Evolutionary conservation across 2,888 invertebrate species (phyloP), one percentile per base, ranked within the genome.

Genomic region (Rhingia campestris): DNA sequence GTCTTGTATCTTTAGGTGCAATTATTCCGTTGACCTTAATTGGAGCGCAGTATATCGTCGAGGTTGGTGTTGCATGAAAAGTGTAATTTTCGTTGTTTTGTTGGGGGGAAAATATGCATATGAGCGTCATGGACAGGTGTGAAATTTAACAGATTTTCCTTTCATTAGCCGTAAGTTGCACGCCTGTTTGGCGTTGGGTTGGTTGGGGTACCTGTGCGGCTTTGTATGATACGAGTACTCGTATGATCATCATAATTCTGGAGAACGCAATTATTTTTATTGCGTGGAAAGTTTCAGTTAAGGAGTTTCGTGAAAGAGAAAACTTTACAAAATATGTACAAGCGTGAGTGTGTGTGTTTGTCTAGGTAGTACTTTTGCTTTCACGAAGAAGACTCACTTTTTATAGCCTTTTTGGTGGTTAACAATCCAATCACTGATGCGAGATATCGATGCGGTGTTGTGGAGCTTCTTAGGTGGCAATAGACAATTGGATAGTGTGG

Each of bases 281-380:
- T 82, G 81, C 77, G 81, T 82, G 77, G 81, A 82, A 82, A 82
- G 81, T 77, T 81, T 59, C 12, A 47, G 39, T 70, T 70, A 33
- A 49, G 66, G 67, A 56, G 77, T 53, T 56, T 72, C 49, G 39
- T 76, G 77, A 77, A 81, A 81, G 81, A 81, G 81, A 81, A 81
- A 81, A 61, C 56, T 3, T 4, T 22, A 6, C 58, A 59, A 45
- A 30, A 12, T n/a, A 43, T 10, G 0, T 5, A 14, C 7, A 30
- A 22, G n/a, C 35, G 32, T 30, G 33, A 2, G 22, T 2, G 22
- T 22, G 1, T 22, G 22, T 22, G 22, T 22, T 1, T 22, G 22
- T 22, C 22, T 22, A 22, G 22, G 22, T 22, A 22, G 1, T 58
- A 81, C 81, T 81, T 75, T 81, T 76, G 75, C 81, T 81, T 81